Conservation (phyloP, 2,888 invertebrate species). For the Sphaeridia pumilis region DNA sequence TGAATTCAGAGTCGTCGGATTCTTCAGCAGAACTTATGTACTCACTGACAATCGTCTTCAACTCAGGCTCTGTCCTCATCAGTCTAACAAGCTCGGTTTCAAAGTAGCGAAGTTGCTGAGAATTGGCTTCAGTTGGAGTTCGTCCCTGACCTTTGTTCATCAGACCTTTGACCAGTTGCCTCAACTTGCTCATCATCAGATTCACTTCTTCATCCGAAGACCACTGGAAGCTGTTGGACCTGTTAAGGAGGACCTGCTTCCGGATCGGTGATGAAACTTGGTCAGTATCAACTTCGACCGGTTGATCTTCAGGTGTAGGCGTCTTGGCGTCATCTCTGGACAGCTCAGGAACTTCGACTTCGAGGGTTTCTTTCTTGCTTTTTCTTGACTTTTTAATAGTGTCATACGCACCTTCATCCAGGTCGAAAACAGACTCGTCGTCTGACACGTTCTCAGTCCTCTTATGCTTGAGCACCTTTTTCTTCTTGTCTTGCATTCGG, state of each 20-base stretch:
- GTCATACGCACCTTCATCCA: conserved; percentile 32
- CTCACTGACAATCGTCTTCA: conserved; percentile 72
- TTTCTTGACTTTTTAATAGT: conserved; percentile 34
- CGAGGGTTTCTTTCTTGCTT: not conserved
- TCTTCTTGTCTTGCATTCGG: conserved; percentile 27
- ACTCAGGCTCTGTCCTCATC: conserved; percentile 87
- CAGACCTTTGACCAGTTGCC: conserved; percentile 83
- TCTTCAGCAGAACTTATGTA: conserved; percentile 85
- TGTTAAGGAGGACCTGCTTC: conserved; percentile 12
- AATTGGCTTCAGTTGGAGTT: conserved; percentile 50
- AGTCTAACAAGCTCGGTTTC: conserved; percentile 77
- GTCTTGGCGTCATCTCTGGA: not conserved
- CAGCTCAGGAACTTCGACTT: not conserved
- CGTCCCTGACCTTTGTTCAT: conserved; percentile 49
- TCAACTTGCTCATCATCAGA: conserved; percentile 88
- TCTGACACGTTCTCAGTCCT: conserved; percentile 28
- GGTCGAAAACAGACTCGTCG: conserved; percentile 34
- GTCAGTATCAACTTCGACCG: not conserved
- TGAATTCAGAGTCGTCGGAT: conserved; percentile 87
- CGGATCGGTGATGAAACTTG: conserved; percentile 1
- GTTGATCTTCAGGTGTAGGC: not conserved
- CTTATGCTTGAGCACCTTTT: conserved; percentile 34
- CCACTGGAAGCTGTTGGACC: conserved; percentile 52
- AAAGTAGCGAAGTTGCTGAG: conserved; percentile 75
- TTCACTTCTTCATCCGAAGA: conserved; percentile 89